Percentiles rank a stretch among this genome's conserved stretches.
Evolutionary conservation across 2,113 vertebrate genomes (phyloP).

Genomic region (Tachysurus fulvidraco): DNA sequence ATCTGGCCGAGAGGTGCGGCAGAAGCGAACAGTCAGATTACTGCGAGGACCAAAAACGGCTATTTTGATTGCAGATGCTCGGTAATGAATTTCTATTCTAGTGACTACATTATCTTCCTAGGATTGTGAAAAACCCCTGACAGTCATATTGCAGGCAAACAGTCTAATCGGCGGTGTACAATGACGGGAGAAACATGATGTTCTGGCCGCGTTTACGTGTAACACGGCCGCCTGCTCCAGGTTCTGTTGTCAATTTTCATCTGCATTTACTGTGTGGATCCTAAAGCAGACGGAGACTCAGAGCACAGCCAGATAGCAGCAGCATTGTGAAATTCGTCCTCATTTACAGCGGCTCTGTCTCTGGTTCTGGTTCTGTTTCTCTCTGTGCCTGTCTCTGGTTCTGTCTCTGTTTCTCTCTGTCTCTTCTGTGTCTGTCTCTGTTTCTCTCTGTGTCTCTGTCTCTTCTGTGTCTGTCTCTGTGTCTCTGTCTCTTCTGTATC

Average conservation of each 20-base stretch:
- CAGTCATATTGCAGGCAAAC: background rate
- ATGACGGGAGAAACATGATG: constrained; percentile 7
- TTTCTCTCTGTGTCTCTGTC: too few relatives aligned
- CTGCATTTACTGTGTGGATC: background rate
- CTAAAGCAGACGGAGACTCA: background rate
- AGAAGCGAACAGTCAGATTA: constrained; percentile 37
- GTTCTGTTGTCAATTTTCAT: constrained; percentile 32
- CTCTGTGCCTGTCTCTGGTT: too few relatives aligned
- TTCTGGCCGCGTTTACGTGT: constrained; percentile 27
- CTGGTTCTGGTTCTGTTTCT: background rate
- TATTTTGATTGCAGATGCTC: constrained; percentile 35
- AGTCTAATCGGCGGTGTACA: background rate
- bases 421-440: too few relatives aligned
- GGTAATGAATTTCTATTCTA: constrained; percentile 49
- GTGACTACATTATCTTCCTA: background rate
- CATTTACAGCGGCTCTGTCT: background rate
- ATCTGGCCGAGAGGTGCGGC: constrained; percentile 66
- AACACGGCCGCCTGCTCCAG: constrained; percentile 27
- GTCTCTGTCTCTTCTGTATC: too few relatives aligned
- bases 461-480: too few relatives aligned
- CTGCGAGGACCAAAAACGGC: constrained; percentile 40
- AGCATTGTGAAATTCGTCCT: background rate
- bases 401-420: too few relatives aligned
- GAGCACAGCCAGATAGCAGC: constrained; percentile 10
- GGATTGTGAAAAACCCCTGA: background rate